These are phyloP conservation scores for Alcis repandata DNA, from an alignment of 2,888 invertebrate species.

Conservation along the genomic window DNA sequence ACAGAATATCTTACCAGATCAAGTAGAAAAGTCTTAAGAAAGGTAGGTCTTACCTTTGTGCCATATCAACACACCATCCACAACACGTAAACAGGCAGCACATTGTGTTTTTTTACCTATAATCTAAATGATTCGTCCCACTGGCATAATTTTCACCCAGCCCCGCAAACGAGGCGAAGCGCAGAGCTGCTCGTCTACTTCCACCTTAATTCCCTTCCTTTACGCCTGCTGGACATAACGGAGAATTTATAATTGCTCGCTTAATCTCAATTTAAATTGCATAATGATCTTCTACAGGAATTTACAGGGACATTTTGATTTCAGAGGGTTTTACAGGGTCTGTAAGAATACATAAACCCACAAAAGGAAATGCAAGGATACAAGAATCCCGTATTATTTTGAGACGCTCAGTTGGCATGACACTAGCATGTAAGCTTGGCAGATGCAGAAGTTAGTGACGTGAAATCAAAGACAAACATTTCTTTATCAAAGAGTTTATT, in stretches of 20 bases:
- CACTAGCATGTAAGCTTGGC: too few species aligned
- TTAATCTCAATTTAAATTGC: conserved; percentile 24
- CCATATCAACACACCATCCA: conserved; percentile 73
- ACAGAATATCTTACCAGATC: not conserved
- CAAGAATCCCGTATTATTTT: too few species aligned
- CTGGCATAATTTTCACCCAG: conserved; percentile 26
- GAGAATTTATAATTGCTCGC: conserved; percentile 37
- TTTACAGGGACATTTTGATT: too few species aligned
- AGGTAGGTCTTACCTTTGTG: conserved; percentile 66
- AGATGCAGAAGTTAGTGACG: too few species aligned
- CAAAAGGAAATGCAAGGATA: too few species aligned
- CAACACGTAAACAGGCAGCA: conserved; percentile 77
- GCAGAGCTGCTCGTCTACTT: conserved; percentile 39
- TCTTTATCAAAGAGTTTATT: too few species aligned
- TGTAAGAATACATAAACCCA: too few species aligned
- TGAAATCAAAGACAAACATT: too few species aligned
- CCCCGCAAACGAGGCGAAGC: not conserved
- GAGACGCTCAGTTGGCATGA: too few species aligned
- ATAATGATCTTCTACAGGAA: conserved; percentile 24
- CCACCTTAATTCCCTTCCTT: conserved; percentile 27
- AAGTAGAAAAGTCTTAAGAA: not conserved
- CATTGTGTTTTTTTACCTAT: conserved; percentile 57
- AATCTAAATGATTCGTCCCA: conserved; percentile 12
- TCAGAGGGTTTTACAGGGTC: conserved; percentile 3
- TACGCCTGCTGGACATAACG: conserved; percentile 36